phyloP scores from a whole-genome alignment of 2,113 vertebrate genomes.

The Donacobius atricapilla region DNA sequence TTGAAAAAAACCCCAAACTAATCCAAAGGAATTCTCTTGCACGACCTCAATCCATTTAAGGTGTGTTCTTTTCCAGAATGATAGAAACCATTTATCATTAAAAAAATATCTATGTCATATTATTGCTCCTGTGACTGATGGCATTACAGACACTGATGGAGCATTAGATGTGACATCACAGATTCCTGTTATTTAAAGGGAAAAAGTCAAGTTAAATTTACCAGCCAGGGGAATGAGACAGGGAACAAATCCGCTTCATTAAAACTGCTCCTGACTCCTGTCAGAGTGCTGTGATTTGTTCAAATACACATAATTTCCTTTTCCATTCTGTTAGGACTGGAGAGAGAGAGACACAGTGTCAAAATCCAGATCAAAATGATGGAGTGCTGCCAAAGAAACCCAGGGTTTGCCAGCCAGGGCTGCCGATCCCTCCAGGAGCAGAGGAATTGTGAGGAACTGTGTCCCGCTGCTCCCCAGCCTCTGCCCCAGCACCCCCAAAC shows the following conservation, averaged over 20 bases:
- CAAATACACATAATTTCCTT: constrained; percentile 4
- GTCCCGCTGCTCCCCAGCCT: not conserved
- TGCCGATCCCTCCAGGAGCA: rapidly evolving
- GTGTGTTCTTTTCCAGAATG: not conserved
- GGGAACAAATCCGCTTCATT: not conserved
- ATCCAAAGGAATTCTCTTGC: not conserved
- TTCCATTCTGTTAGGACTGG: not conserved
- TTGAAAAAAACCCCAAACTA: not conserved
- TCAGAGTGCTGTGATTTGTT: not conserved
- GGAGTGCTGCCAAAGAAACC: rapidly evolving
- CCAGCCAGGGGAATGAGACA: not conserved
- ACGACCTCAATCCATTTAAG: not conserved
- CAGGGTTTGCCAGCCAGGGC: not conserved
- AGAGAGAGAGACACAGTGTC: not conserved
- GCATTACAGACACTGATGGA: not conserved
- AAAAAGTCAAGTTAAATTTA: not conserved
- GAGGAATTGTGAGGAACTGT: not conserved
- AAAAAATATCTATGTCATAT: not conserved
- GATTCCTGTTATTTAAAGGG: not conserved
- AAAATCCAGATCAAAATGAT: not conserved
- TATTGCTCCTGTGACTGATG: not conserved
- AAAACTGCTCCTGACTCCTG: not conserved
- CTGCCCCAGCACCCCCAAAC: not conserved
- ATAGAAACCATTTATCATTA: not conserved
- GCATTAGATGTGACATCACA: not conserved